A percentile compares a stretch with the other conserved stretches of the same genome.
Evolutionary conservation across 2,797 vertebrate species (phyloP).

Genomic region (Hybognathus amarus): DNA sequence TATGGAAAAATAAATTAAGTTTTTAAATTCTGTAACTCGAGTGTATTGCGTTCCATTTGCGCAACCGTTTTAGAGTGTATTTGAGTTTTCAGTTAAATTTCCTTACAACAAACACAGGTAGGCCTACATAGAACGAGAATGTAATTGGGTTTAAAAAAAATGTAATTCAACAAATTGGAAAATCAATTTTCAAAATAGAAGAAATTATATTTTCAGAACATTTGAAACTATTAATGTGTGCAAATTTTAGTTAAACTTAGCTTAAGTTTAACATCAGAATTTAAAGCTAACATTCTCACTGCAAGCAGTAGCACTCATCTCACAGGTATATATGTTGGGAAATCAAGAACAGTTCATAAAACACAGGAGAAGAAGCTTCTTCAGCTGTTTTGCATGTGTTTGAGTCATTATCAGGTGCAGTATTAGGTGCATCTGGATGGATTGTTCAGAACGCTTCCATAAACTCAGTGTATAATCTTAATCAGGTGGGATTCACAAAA

Average conservation of each 20-base stretch:
- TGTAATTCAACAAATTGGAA: not conserved
- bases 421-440: too few relatives aligned
- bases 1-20: not conserved
- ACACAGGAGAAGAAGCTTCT: not conserved
- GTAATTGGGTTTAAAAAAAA: not conserved
- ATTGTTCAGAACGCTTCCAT: not conserved
- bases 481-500: conserved; percentile 42
- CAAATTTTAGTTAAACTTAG: too few relatives aligned
- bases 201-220: not conserved
- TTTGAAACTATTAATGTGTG: not conserved
- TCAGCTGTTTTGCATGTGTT: not conserved
- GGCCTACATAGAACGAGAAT: not conserved
- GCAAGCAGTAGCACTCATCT: not conserved
- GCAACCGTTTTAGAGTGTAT: not conserved
- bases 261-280: not conserved
- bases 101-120: not conserved
- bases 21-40: not conserved
- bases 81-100: not conserved
- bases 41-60: not conserved
- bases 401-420: too few relatives aligned
- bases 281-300: not conserved
- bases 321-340: not conserved
- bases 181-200: not conserved
- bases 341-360: not conserved
- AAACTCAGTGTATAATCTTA: conserved; percentile 37